Base-by-base conservation (phyloP, 1,140 invertebrate genomes). In the Drosophila lini region DNA sequence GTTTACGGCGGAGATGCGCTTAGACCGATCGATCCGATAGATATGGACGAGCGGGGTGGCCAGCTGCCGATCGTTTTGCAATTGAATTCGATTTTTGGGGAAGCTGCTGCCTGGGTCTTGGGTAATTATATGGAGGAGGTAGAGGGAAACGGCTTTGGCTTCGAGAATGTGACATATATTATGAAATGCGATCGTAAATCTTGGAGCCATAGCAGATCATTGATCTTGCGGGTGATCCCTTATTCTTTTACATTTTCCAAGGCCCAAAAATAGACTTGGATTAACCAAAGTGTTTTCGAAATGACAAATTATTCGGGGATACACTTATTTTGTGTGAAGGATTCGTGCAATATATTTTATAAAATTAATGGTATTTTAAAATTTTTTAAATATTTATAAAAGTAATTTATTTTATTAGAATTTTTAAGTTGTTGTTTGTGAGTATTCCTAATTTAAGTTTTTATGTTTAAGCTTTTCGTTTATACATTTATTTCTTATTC, bases 1-100 rank as follows among this genome's bases (percentile, higher is more conserved):
- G 82, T 83, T 86, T 90, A 90, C 69, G 73, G 55, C 36, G 45
- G 40, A 58, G 81, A 84, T 77, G 81, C 73, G 81, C 81, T 83
- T 84, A 84, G 62, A 50, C 59, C 84, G 78, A 88, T 82, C 70
- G 41, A 74, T 81, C 75, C 13, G 3, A 44, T 44, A 78, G 82
- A 85, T 83, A 76, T 44, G n/a, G 28, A 15, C 13, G 15, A 45
- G 36, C 47, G 40, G 45, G 42, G 47, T 50, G 57, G 68, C 42
- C 80, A 75, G 80, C 80, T 82, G 70, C 31, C 36, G 58, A 47
- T 50, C 53, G 74, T 86, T 88, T 88, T 88, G 83, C 83, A 86
- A 88, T 80, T 80, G 70, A 78, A 69, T 55, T n/a, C 40, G 50
- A 19, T 5, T 9, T 10, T 11, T 28, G 28, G 22, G 34, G 19